phyloP scores from a whole-genome alignment of 2,113 vertebrate species.

The Cyprinodon brontotheroides region DNA sequence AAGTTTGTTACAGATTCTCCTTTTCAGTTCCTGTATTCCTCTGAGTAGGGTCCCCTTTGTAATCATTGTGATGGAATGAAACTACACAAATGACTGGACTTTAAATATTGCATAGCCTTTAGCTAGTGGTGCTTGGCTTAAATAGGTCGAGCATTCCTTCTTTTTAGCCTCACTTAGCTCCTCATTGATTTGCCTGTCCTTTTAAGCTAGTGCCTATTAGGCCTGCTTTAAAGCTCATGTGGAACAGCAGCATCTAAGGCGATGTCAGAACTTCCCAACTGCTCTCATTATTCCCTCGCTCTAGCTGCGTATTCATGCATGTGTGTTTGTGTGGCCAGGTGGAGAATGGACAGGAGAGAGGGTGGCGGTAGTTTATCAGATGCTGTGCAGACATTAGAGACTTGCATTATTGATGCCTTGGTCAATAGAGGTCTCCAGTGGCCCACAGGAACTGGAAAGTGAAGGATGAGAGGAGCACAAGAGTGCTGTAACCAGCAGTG shows the following conservation, averaged over 20 bases:
- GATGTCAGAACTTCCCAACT: slow-evolving; percentile 60
- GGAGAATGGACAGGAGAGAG: slow-evolving; percentile 40
- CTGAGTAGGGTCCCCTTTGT: not conserved
- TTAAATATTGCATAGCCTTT: slow-evolving; percentile 39
- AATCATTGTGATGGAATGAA: not conserved
- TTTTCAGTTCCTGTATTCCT: not conserved
- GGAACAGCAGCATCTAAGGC: slow-evolving; percentile 52
- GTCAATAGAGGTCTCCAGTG: slow-evolving; percentile 78
- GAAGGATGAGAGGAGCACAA: slow-evolving; percentile 57
- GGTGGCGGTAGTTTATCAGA: slow-evolving; percentile 73
- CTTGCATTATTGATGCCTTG: slow-evolving; percentile 79
- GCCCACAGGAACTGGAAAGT: slow-evolving; percentile 65
- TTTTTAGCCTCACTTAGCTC: slow-evolving; percentile 61
- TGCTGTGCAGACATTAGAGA: slow-evolving; percentile 76
- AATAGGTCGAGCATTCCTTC: slow-evolving; percentile 40
- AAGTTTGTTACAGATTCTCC: not conserved
- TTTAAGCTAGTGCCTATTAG: slow-evolving; percentile 65
- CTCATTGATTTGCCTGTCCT: slow-evolving; percentile 66
- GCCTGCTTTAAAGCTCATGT: slow-evolving; percentile 56
- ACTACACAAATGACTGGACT: slow-evolving; percentile 18
- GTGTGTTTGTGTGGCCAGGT: slow-evolving; percentile 11
- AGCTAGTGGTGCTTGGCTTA: slow-evolving; percentile 34
- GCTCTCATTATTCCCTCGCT: slow-evolving; percentile 62
- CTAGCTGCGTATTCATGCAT: slow-evolving; percentile 20
- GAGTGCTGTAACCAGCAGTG: slow-evolving; percentile 40